phyloP scores from a whole-genome alignment of 2,888 invertebrate species.

The Mythimna impura region DNA sequence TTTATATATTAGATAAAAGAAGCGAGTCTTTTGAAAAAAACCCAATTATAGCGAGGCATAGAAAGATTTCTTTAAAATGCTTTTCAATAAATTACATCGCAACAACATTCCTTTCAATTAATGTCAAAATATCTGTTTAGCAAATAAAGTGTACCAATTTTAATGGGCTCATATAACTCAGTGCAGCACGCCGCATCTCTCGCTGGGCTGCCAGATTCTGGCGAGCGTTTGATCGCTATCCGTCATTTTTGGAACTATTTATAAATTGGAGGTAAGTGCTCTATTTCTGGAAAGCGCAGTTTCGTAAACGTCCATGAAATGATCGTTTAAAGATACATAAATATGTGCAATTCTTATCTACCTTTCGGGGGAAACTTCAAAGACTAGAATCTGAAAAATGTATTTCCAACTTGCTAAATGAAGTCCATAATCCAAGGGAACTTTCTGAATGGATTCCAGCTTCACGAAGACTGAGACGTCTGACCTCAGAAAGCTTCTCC shows the following conservation, averaged over 20 bases:
- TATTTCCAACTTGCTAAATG: background rate
- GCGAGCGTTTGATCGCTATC: slow-evolving; percentile 54
- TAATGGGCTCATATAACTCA: slow-evolving; percentile 47
- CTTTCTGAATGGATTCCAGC: slow-evolving; percentile 11
- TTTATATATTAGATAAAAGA: no score
- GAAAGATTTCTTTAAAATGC: slow-evolving; percentile 2
- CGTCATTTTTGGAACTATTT: slow-evolving; percentile 64
- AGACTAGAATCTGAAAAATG: background rate
- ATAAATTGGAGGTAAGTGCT: slow-evolving; percentile 59
- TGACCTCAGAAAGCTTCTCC: background rate
- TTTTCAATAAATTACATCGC: slow-evolving; percentile 20
- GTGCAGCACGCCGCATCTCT: slow-evolving; percentile 34
- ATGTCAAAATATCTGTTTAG: slow-evolving; percentile 31
- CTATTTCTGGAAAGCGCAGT: slow-evolving; percentile 57
- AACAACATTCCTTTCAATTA: slow-evolving; percentile 47
- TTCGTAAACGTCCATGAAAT: slow-evolving; percentile 39
- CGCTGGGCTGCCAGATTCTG: slow-evolving; percentile 53
- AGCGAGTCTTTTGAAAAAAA: background rate
- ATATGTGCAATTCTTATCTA: slow-evolving; percentile 4
- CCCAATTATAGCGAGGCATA: background rate
- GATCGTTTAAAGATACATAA: background rate
- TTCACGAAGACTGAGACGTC: background rate
- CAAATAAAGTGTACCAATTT: slow-evolving; percentile 37
- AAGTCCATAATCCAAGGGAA: background rate
- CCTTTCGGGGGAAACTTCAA: background rate